These are phyloP conservation scores for Apamea sordens DNA, from an alignment of 2,888 invertebrate species.

Conservation along the genomic window DNA sequence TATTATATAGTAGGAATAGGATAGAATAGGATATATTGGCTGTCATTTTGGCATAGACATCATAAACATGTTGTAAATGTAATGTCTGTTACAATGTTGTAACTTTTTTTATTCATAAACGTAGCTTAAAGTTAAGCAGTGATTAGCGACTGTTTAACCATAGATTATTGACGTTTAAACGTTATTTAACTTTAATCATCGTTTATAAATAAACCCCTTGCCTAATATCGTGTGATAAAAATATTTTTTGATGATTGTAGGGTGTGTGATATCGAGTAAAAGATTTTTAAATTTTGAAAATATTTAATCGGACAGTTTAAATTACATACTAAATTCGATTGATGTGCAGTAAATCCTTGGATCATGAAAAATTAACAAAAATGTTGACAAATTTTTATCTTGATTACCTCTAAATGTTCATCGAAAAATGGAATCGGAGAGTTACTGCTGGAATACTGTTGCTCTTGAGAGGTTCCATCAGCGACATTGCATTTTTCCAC, in stretches of 20 bases:
- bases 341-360: not conserved
- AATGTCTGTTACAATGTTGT: too few relatives aligned
- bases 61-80: too few relatives aligned
- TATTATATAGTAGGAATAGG: too few relatives aligned
- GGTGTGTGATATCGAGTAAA: not conserved
- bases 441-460: not conserved
- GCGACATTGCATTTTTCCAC: too few relatives aligned
- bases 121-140: too few relatives aligned
- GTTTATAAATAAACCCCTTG: not conserved
- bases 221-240: not conserved
- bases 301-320: not conserved
- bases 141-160: too few relatives aligned
- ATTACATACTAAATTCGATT: not conserved
- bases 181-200: too few relatives aligned
- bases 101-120: too few relatives aligned
- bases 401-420: not conserved
- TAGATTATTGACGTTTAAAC: too few relatives aligned
- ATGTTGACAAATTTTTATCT: not conserved
- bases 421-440: not conserved
- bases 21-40: too few relatives aligned
- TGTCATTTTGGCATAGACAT: too few relatives aligned
- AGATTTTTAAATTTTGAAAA: not conserved
- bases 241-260: not conserved
- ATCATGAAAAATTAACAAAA: not conserved
- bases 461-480: too few relatives aligned